Evolutionary conservation across 2,113 vertebrate species (phyloP).

Genomic region (Crotalus helleri): DNA sequence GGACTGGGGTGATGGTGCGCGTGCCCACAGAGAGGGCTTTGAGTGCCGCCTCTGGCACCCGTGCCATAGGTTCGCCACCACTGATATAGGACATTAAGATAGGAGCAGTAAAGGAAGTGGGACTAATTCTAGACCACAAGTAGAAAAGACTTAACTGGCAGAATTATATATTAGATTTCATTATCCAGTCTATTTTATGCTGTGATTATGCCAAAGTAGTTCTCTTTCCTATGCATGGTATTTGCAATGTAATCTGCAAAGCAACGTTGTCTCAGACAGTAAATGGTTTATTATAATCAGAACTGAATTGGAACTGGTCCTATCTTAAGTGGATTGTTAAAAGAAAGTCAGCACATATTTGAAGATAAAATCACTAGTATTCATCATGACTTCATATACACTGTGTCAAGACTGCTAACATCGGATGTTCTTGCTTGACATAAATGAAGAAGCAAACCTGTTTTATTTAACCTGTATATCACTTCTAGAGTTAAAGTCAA

Average conservation of each 20-base stretch:
- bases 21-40: no score
- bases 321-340: background rate
- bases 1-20: no score
- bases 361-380: background rate
- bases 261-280: background rate
- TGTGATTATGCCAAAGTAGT: background rate
- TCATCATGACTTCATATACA: background rate
- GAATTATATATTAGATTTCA: background rate
- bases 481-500: no score
- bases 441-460: no score
- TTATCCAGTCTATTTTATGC: background rate
- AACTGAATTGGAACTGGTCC: background rate
- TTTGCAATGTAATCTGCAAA: background rate
- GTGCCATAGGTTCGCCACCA: no score
- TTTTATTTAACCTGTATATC: no score
- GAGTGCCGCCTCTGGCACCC: no score
- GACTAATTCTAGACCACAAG: background rate
- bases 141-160: background rate
- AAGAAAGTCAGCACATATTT: background rate
- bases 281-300: background rate
- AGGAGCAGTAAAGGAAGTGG: background rate
- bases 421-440: no score
- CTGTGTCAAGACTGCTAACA: background rate
- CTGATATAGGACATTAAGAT: background rate
- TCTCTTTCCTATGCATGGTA: background rate